A percentile compares a stretch with the other conserved stretches of the same genome.
phyloP scores from a whole-genome alignment of 2,888 invertebrate species.

The Troglohyphantes excavatus region DNA sequence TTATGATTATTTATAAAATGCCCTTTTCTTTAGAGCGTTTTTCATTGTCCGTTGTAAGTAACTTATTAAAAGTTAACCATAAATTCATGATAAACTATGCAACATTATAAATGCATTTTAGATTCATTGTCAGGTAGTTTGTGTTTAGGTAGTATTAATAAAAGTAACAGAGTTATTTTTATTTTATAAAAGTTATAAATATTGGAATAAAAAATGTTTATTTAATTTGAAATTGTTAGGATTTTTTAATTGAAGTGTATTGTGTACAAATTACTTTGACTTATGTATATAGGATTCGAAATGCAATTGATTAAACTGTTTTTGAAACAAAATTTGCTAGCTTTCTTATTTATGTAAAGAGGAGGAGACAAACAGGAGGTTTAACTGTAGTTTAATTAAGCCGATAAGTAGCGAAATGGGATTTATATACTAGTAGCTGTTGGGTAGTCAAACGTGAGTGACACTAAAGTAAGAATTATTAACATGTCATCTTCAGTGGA shows the following conservation, averaged over 20 bases:
- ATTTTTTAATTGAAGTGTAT: conserved; percentile 48
- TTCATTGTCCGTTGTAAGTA: conserved; percentile 9
- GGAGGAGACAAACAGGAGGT: no score
- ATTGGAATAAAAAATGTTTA: conserved; percentile 18
- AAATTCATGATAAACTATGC: conserved; percentile 36
- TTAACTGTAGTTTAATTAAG: no score
- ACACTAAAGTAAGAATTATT: no score
- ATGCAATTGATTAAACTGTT: conserved; percentile 56
- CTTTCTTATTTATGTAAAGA: neutral
- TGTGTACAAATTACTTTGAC: conserved; percentile 50
- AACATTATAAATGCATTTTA: conserved; percentile 39
- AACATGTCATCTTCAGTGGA: no score
- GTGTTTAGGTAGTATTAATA: neutral
- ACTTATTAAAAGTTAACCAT: neutral
- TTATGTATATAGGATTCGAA: conserved; percentile 61
- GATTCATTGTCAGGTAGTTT: conserved; percentile 16
- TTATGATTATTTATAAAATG: conserved; percentile 26
- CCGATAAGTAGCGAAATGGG: no score
- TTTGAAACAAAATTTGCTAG: conserved; percentile 19
- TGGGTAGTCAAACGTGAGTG: no score
- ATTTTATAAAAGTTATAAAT: conserved; percentile 46
- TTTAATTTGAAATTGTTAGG: conserved; percentile 34
- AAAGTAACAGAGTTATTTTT: neutral
- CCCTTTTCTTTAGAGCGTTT: conserved; percentile 14
- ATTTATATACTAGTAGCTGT: no score